These are phyloP conservation scores for Phengaris arion DNA, from an alignment of 2,888 invertebrate species.

Conservation along the genomic window DNA sequence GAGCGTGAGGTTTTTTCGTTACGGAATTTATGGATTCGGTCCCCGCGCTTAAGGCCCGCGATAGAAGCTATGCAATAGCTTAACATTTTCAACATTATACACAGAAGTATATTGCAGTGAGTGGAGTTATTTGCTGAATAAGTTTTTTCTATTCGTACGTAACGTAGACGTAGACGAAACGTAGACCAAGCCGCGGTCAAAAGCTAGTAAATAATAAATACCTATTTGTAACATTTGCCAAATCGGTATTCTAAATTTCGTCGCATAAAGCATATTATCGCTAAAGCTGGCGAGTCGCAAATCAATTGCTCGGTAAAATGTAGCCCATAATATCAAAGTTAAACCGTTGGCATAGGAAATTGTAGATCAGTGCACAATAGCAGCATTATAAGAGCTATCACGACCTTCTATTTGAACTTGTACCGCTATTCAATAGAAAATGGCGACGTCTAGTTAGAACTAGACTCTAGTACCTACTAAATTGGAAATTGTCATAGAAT, in stretches of 20 bases:
- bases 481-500: neutral
- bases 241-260: neutral
- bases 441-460: neutral
- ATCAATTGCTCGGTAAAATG: neutral
- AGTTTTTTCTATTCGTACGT: no score
- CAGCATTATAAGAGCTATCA: neutral
- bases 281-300: neutral
- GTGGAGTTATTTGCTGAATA: no score
- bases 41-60: no score
- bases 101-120: no score
- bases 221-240: no score
- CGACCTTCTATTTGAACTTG: neutral
- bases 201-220: no score
- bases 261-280: neutral
- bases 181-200: no score
- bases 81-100: no score
- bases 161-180: no score
- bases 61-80: no score
- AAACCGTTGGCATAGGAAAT: neutral
- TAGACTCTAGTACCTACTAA: neutral
- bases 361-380: conserved; percentile 11
- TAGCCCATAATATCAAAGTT: neutral
- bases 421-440: conserved; percentile 9
- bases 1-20: no score
- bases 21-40: no score